These are phyloP conservation scores for Clitarchus hookeri DNA, from an alignment of 2,888 invertebrate genomes.

Conservation along the genomic window DNA sequence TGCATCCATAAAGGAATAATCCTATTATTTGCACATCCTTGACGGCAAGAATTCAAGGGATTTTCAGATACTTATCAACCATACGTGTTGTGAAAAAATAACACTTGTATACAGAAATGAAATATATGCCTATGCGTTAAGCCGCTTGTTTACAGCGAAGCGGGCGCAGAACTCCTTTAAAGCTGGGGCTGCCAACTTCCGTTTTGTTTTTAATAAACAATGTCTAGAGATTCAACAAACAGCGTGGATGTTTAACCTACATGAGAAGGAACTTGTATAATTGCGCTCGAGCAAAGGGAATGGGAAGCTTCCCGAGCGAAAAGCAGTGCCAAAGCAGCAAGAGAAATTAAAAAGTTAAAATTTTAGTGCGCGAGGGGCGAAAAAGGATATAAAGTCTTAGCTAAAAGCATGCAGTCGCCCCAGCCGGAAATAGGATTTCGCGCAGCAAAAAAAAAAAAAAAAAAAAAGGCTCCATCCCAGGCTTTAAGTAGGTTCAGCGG, in stretches of 20 bases:
- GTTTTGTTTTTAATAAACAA: background rate
- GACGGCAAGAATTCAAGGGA: background rate
- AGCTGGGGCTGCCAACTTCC: background rate
- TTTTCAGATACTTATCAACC: background rate
- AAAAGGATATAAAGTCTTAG: background rate
- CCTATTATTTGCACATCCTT: background rate
- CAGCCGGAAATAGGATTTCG: background rate
- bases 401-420: background rate
- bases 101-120: background rate
- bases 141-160: background rate
- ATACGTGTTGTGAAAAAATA: background rate
- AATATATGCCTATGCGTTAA: background rate
- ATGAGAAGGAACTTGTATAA: background rate
- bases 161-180: background rate
- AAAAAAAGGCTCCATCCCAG: background rate
- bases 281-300: background rate
- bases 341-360: conserved; percentile 14
- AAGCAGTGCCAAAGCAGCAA: background rate
- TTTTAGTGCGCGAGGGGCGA: background rate
- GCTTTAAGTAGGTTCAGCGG: background rate
- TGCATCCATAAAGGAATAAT: background rate
- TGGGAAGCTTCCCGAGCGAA: background rate
- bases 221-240: background rate
- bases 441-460: conserved; percentile 1
- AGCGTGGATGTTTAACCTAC: background rate